phyloP scores from a whole-genome alignment of 2,113 vertebrate genomes.

The Megalops atlanticus region DNA sequence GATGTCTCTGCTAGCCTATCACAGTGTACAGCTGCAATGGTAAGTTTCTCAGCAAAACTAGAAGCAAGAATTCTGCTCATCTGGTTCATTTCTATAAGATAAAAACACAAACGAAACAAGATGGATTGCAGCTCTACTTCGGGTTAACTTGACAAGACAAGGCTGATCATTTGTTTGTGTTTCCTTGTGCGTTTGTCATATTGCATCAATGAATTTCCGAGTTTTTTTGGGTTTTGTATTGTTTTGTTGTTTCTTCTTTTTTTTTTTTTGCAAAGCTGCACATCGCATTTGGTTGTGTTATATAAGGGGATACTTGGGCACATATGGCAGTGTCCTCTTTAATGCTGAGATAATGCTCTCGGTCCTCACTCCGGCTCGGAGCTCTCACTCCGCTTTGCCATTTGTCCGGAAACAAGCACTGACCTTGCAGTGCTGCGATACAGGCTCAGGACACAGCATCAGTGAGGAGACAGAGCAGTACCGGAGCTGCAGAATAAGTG shows the following conservation, averaged over 20 bases:
- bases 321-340: neutral
- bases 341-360: slow-evolving; percentile 4
- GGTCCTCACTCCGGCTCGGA: neutral
- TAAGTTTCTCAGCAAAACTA: slow-evolving; percentile 47
- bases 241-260: neutral
- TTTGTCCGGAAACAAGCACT: slow-evolving; percentile 42
- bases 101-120: neutral
- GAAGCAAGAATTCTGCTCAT: neutral
- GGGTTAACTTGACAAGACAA: neutral
- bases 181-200: no score
- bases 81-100: neutral
- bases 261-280: neutral
- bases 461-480: neutral
- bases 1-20: slow-evolving; percentile 59
- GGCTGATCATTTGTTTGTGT: neutral
- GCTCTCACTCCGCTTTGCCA: neutral
- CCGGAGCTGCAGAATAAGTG: neutral
- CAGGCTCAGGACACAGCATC: slow-evolving; percentile 29
- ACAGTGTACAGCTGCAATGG: slow-evolving; percentile 40
- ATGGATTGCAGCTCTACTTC: neutral
- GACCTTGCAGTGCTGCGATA: slow-evolving; percentile 69
- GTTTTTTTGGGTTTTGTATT: neutral
- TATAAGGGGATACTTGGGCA: slow-evolving; percentile 10
- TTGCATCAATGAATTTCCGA: no score
- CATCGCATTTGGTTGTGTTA: neutral